phyloP scores from a whole-genome alignment of 2,888 invertebrate species.

The Lithophane ornitopus region DNA sequence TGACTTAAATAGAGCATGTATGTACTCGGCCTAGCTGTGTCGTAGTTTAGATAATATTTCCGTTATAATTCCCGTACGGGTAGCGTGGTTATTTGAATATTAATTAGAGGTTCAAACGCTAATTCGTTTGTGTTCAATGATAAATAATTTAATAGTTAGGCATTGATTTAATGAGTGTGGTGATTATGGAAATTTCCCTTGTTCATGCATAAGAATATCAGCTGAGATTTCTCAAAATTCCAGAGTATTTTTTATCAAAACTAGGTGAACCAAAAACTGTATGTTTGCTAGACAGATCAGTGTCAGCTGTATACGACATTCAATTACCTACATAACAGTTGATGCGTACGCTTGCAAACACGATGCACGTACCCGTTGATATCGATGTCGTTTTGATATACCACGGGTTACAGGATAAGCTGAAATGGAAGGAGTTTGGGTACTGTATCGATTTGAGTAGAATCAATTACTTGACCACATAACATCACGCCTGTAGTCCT shows the following conservation, averaged over 20 bases:
- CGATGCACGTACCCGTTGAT: constrained; percentile 54
- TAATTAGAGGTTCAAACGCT: constrained; percentile 27
- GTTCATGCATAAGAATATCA: neutral
- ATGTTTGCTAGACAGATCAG: constrained; percentile 27
- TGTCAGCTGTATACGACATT: constrained; percentile 66
- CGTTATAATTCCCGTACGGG: constrained; percentile 9
- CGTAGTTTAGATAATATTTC: constrained; percentile 53
- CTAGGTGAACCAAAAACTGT: constrained; percentile 1
- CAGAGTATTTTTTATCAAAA: neutral
- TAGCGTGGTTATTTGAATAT: constrained; percentile 46
- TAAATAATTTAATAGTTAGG: constrained; percentile 18
- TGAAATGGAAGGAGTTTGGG: neutral
- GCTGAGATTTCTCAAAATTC: neutral
- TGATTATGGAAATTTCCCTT: neutral
- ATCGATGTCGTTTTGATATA: constrained; percentile 4
- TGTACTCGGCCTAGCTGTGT: constrained; percentile 26
- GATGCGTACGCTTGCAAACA: constrained; percentile 53
- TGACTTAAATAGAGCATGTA: constrained; percentile 24
- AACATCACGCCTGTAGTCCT: neutral
- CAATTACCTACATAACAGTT: constrained; percentile 69
- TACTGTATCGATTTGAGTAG: neutral
- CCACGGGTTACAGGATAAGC: neutral
- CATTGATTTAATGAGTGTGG: neutral
- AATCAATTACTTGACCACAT: neutral
- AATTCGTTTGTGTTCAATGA: constrained; percentile 33